Base-by-base conservation (phyloP, 1,140 invertebrate species). In the Dufourea novaeangliae region DNA sequence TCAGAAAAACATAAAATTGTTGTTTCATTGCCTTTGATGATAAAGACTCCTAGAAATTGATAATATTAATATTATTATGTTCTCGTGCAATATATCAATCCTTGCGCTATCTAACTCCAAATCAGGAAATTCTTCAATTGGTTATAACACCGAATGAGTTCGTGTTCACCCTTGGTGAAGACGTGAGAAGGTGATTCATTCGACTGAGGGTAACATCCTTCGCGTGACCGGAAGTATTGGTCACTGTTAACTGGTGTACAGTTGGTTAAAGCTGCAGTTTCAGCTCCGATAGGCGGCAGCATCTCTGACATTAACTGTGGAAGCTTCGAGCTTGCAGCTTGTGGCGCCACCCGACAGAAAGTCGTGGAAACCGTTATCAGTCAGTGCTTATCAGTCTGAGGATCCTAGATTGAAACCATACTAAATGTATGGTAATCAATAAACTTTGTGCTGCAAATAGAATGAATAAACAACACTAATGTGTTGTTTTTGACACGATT, bases 141-240 rank as follows among this genome's bases (percentile, higher is more conserved):
- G 44, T 54, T 25, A 20, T 25, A 11, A 7, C n/a, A 32, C 39
- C 39, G 25, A 39, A 63, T 25, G 34, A 11, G 7, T 71, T 80
- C n/a, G 39, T 68, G 68, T 76, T 57, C 10, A 63, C 34, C 44
- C n/a, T 1, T 39, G n/a, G 27, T 46, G 34, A 57, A 61, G 75
- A 63, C 57, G 56, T 29, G 52, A 57, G 74, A 73, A 61, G 27
- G 62, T 80, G 74, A 80, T 80, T 81, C 63, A 78, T 78, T 85
- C 88, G 85, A 84, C 88, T 44, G 86, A 76, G 70, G 89, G 86
- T 88, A 89, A 90, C 82, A 74, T 61, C 70, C 61, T 61, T 86
- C 78, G 85, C 80, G 59, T 78, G 59, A 77, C 79, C 88, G 86
- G 83, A 88, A 88, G 84, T 86, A 87, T 88, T 83, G 86, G 84